Evolutionary conservation across 2,888 invertebrate genomes (phyloP).

Genomic region (Beris morrisii): DNA sequence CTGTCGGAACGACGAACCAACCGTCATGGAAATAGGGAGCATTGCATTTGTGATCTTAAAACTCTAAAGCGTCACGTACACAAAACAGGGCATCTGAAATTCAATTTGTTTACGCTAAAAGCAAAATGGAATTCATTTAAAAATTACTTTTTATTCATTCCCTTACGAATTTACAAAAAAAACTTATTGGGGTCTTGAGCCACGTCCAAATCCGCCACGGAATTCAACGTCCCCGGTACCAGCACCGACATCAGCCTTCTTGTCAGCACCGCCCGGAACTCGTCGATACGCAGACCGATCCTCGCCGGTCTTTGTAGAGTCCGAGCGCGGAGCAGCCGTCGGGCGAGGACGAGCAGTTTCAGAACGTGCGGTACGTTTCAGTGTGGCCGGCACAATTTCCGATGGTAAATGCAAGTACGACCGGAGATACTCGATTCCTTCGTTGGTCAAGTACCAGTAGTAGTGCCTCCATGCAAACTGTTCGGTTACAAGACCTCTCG

Average conservation of each 20-base stretch:
- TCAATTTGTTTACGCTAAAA: too few species aligned
- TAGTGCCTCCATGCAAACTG: conserved; percentile 99
- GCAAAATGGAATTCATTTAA: neutral
- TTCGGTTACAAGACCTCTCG: conserved; percentile 96
- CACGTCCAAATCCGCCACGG: conserved; percentile 80
- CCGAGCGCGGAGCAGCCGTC: conserved; percentile 67
- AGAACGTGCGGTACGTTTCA: conserved; percentile 86
- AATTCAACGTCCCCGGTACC: conserved; percentile 93
- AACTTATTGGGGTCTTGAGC: conserved; percentile 59
- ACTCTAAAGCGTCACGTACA: too few species aligned
- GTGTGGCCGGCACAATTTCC: conserved; percentile 97
- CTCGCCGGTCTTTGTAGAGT: conserved; percentile 74
- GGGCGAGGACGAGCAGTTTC: conserved; percentile 82
- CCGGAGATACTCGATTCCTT: conserved; percentile 95
- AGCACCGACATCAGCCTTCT: conserved; percentile 96
- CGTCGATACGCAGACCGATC: conserved; percentile 84
- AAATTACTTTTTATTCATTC: conserved; percentile 6
- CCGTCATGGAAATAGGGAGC: too few species aligned
- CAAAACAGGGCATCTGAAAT: too few species aligned
- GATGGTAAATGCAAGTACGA: conserved; percentile 95
- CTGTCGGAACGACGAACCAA: too few species aligned
- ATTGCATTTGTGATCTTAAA: too few species aligned
- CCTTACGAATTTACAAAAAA: conserved; percentile 18
- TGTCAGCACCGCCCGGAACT: conserved; percentile 77
- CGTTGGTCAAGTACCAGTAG: conserved; percentile 97